Percentiles rank a stretch among this genome's conserved stretches.
phyloP scores from a whole-genome alignment of 2,888 invertebrate species.

The Pherbina coryleti region DNA sequence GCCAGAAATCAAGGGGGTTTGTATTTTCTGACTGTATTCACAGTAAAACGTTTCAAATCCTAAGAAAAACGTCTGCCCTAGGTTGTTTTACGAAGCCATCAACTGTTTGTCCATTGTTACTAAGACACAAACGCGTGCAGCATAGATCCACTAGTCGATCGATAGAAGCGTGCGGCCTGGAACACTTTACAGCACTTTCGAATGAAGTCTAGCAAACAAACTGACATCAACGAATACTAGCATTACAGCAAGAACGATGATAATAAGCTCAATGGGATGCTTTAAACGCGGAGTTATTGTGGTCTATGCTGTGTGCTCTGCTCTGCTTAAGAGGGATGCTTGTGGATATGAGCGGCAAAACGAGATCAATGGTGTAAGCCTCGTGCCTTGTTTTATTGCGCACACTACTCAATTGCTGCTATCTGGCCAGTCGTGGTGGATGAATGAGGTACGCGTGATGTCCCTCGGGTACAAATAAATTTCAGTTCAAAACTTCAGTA shows the following conservation, averaged over 20 bases:
- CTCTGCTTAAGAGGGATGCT: constrained; percentile 18
- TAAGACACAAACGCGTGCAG: background rate
- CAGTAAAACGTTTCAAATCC: background rate
- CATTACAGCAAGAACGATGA: background rate
- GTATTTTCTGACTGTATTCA: too few relatives aligned
- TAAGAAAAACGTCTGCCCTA: constrained; percentile 25
- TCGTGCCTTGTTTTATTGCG: constrained; percentile 15
- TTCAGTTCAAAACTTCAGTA: background rate
- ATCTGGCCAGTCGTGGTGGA: constrained; percentile 27
- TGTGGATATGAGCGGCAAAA: constrained; percentile 25
- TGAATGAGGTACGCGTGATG: constrained; percentile 69
- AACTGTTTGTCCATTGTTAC: constrained; percentile 12
- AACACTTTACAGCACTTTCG: background rate
- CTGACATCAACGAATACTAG: constrained; percentile 18
- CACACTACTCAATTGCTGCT: background rate
- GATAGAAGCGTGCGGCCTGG: background rate
- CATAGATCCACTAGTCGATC: background rate
- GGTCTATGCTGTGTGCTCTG: background rate
- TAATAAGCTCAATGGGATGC: constrained; percentile 1
- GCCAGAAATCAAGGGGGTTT: too few relatives aligned
- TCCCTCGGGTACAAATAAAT: constrained; percentile 63
- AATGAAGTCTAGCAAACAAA: constrained; percentile 28
- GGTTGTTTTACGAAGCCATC: constrained; percentile 33
- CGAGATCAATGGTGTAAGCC: constrained; percentile 26
- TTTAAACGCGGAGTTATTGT: background rate